Percentiles rank a stretch among this genome's conserved stretches.
Conservation (phyloP, 2,888 invertebrate species). For the Xylota sylvarum region DNA sequence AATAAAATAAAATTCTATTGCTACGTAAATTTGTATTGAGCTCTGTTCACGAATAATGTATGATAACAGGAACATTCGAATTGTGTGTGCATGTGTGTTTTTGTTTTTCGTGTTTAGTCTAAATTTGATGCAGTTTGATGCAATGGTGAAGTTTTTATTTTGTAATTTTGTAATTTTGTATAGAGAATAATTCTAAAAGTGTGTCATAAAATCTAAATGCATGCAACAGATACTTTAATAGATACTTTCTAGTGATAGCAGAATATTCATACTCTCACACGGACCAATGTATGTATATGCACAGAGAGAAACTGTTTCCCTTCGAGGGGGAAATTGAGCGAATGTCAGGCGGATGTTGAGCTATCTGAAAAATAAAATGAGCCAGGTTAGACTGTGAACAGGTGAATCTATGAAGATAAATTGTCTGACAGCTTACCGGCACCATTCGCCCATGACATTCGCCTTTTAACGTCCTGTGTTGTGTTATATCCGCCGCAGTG, state of each 20-base stretch:
- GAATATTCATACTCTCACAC: constrained; percentile 23
- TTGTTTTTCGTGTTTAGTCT: constrained; percentile 3
- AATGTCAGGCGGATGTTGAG: constrained; percentile 70
- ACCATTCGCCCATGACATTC: constrained; percentile 82
- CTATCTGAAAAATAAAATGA: constrained; percentile 44
- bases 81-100: no score
- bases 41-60: constrained; percentile 36
- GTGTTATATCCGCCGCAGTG: constrained; percentile 97
- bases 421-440: constrained; percentile 39
- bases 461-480: constrained; percentile 87
- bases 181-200: constrained; percentile 2
- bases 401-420: background rate
- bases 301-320: background rate
- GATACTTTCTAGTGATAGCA: constrained; percentile 15
- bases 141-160: constrained; percentile 3
- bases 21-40: constrained; percentile 34
- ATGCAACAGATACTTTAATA: constrained; percentile 43
- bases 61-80: constrained; percentile 51
- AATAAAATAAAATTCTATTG: constrained; percentile 33
- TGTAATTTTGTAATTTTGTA: background rate
- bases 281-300: constrained; percentile 1
- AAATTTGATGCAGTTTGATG: constrained; percentile 8
- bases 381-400: background rate
- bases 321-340: background rate
- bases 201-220: constrained; percentile 39